A percentile compares a stretch with the other conserved stretches of the same genome.
phyloP scores from a whole-genome alignment of 2,888 invertebrate genomes.

The Rotaria sp. region DNA sequence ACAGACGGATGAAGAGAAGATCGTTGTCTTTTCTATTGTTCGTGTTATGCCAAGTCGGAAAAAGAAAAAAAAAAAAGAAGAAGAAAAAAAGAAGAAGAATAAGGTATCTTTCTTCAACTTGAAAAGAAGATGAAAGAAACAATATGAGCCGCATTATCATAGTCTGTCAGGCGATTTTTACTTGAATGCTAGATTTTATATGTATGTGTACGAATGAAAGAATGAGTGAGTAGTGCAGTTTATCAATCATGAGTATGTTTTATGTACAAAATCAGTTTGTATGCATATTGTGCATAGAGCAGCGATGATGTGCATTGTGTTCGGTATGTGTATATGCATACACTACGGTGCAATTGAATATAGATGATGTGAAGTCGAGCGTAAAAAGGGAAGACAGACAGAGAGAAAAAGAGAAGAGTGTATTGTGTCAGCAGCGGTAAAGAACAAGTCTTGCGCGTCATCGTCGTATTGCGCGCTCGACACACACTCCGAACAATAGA shows the following conservation, averaged over 20 bases:
- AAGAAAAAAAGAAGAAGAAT: not conserved
- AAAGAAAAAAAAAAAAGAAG: not conserved
- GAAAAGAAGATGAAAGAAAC: conserved; percentile 17
- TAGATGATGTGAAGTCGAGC: conserved; percentile 22
- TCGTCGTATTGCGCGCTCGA: not conserved
- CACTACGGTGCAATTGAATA: not conserved
- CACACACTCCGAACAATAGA: conserved; percentile 4
- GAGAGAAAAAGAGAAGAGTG: conserved; percentile 1
- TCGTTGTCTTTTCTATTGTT: conserved; percentile 14
- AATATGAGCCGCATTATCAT: not conserved
- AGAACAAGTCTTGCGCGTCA: conserved; percentile 14
- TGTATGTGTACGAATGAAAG: not conserved
- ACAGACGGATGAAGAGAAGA: conserved; percentile 8
- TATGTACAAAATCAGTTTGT: conserved; percentile 3
- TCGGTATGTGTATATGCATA: not conserved
- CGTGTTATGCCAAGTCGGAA: conserved; percentile 1
- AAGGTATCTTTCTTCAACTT: conserved; percentile 13
- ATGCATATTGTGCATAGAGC: not conserved
- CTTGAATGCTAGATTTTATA: not conserved
- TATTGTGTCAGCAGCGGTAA: conserved; percentile 15
- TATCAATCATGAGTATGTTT: conserved; percentile 9
- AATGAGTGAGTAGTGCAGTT: not conserved
- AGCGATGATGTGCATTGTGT: not conserved
- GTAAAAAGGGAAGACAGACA: not conserved
- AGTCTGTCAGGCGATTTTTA: conserved; percentile 12